phyloP scores from a whole-genome alignment of 2,113 vertebrate genomes.

The Mustelus asterias region DNA sequence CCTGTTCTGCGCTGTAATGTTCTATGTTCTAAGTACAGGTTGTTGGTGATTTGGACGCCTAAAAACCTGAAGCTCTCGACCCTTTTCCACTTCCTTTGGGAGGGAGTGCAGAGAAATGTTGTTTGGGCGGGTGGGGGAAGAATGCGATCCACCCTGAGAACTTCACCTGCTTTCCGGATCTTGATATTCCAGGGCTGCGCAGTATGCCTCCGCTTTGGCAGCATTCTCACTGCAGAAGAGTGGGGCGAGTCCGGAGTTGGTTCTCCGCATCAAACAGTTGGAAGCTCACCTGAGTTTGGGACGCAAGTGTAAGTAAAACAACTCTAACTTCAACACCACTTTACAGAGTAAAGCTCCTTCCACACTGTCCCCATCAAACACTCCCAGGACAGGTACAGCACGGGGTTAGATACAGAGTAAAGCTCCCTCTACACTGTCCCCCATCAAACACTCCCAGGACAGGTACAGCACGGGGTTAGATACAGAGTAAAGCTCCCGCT shows the following conservation, averaged over 20 bases:
- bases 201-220: slow-evolving; percentile 76
- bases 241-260: slow-evolving; percentile 53
- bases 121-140: background rate
- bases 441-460: no score
- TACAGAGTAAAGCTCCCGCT: no score
- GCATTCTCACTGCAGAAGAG: slow-evolving; percentile 66
- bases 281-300: slow-evolving; percentile 80
- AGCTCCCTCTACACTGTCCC: no score
- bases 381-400: background rate
- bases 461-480: no score
- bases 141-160: background rate
- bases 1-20: no score
- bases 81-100: no score
- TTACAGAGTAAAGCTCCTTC: background rate
- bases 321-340: background rate
- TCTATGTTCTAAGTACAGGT: no score
- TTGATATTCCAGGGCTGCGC: slow-evolving; percentile 66
- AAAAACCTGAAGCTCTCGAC: no score
- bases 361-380: background rate
- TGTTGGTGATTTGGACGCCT: no score
- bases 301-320: slow-evolving; percentile 72
- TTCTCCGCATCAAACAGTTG: slow-evolving; percentile 64
- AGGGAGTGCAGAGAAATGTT: no score
- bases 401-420: background rate
- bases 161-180: background rate